These are phyloP conservation scores for Xanthorhoe spadicearia DNA, from an alignment of 2,888 invertebrate species.

Conservation along the genomic window DNA sequence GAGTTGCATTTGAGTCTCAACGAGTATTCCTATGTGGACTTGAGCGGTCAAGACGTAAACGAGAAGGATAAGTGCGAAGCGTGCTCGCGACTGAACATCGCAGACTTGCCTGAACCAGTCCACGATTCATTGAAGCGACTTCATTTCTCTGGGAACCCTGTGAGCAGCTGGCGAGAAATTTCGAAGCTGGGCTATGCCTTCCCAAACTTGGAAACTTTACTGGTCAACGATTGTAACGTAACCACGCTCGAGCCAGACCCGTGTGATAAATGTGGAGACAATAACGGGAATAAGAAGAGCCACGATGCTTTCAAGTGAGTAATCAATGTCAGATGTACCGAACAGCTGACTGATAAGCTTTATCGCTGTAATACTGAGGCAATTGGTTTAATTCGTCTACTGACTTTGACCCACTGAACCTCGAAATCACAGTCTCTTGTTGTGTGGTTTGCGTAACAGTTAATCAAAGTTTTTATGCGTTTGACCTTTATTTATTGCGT, in stretches of 20 bases:
- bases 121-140: slow-evolving; percentile 90
- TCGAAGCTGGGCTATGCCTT: slow-evolving; percentile 93
- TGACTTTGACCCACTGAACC: slow-evolving; percentile 72
- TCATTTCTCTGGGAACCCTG: slow-evolving; percentile 94
- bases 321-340: slow-evolving; percentile 33
- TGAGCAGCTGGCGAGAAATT: slow-evolving; percentile 93
- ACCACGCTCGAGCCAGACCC: slow-evolving; percentile 86
- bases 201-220: slow-evolving; percentile 92
- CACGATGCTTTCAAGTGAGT: slow-evolving; percentile 87
- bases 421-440: slow-evolving; percentile 50
- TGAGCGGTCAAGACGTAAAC: slow-evolving; percentile 79
- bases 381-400: slow-evolving; percentile 55
- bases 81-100: slow-evolving; percentile 70
- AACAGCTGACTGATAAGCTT: slow-evolving; percentile 38
- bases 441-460: slow-evolving; percentile 44
- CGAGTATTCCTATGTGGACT: slow-evolving; percentile 91
- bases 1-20: slow-evolving; percentile 97
- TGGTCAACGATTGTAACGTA: slow-evolving; percentile 94
- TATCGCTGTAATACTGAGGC: slow-evolving; percentile 36
- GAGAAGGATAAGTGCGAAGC: slow-evolving; percentile 72
- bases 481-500: slow-evolving; percentile 35
- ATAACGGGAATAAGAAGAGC: slow-evolving; percentile 81
- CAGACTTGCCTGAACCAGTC: slow-evolving; percentile 70
- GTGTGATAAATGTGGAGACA: slow-evolving; percentile 82
- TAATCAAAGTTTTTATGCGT: slow-evolving; percentile 39